Percentiles rank a stretch among this genome's conserved stretches.
phyloP scores from a whole-genome alignment of 2,797 vertebrate species.

The Sebastes iracundus region DNA sequence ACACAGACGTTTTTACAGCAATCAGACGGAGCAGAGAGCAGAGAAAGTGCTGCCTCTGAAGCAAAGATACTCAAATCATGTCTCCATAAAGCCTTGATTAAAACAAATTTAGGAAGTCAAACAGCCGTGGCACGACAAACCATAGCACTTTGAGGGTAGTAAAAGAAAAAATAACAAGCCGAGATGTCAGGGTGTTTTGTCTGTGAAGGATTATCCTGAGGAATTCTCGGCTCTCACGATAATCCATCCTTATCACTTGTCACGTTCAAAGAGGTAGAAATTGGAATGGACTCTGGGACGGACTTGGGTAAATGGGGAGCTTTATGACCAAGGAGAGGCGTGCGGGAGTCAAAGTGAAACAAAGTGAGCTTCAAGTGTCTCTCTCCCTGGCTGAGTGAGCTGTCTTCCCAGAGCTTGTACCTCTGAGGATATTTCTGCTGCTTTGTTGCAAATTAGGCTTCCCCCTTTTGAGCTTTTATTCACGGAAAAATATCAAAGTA shows the following conservation, averaged over 20 bases:
- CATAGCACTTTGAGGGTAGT: conserved; percentile 25
- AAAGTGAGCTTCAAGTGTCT: conserved; percentile 72
- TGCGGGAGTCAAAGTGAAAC: conserved; percentile 69
- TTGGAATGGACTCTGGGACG: conserved; percentile 71
- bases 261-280: conserved; percentile 80
- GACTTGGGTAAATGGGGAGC: conserved; percentile 71
- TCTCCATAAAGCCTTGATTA: conserved; percentile 81
- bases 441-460: conserved; percentile 67
- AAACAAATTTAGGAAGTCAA: conserved; percentile 77
- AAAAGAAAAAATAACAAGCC: conserved; percentile 48
- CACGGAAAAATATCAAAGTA: conserved; percentile 51
- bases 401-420: conserved; percentile 34
- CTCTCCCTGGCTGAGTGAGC: conserved; percentile 51
- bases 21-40: conserved; percentile 62
- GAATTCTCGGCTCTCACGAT: conserved; percentile 70
- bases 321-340: conserved; percentile 65
- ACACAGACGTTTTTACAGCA: conserved; percentile 73
- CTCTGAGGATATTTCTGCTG: conserved; percentile 60
- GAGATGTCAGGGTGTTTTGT: conserved; percentile 79
- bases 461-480: conserved; percentile 51
- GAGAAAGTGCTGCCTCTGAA: conserved; percentile 57
- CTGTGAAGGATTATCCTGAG: conserved; percentile 77
- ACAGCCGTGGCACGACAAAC: conserved; percentile 55
- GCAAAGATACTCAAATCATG: conserved; percentile 73
- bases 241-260: conserved; percentile 81